Evolutionary conservation across 2,888 invertebrate species (phyloP).

Genomic region (Drepanosiphum platanoidis): DNA sequence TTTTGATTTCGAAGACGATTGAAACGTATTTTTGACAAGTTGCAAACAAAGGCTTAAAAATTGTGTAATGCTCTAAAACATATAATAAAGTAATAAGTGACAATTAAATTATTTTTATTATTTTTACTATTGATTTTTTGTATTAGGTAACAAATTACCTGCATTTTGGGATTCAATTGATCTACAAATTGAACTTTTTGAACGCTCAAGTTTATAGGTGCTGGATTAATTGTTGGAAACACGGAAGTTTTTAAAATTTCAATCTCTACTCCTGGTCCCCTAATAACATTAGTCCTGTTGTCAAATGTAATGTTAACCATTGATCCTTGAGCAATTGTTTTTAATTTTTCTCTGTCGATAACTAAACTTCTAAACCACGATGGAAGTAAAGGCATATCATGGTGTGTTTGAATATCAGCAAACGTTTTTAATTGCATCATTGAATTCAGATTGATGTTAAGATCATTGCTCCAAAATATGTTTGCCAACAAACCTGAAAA

Average conservation of each 20-base stretch:
- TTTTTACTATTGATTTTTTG: not conserved
- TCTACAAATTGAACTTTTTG: conserved; percentile 63
- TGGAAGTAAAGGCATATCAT: conserved; percentile 54
- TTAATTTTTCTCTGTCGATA: conserved; percentile 55
- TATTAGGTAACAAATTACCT: conserved; percentile 19
- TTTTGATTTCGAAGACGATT: not conserved
- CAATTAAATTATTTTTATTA: no score
- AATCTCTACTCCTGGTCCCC: conserved; percentile 62
- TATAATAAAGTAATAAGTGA: not conserved
- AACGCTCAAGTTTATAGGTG: conserved; percentile 24
- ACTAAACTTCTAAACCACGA: conserved; percentile 57
- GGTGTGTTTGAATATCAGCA: conserved; percentile 43
- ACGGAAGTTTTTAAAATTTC: conserved; percentile 46
- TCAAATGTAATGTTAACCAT: conserved; percentile 55
- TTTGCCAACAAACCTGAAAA: conserved; percentile 62
- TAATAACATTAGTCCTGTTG: conserved; percentile 53
- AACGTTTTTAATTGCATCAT: conserved; percentile 63
- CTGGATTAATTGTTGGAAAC: conserved; percentile 26
- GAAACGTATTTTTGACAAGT: conserved; percentile 16
- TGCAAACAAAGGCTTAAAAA: conserved; percentile 49
- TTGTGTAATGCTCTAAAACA: conserved; percentile 30
- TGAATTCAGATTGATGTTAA: conserved; percentile 57
- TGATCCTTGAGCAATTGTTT: conserved; percentile 33
- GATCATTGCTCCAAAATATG: conserved; percentile 62
- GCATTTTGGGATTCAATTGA: conserved; percentile 54